A percentile compares a stretch with the other conserved stretches of the same genome.
These are phyloP conservation scores for Calephelis perditalis DNA, from an alignment of 2,888 invertebrate genomes.

Conservation along the genomic window DNA sequence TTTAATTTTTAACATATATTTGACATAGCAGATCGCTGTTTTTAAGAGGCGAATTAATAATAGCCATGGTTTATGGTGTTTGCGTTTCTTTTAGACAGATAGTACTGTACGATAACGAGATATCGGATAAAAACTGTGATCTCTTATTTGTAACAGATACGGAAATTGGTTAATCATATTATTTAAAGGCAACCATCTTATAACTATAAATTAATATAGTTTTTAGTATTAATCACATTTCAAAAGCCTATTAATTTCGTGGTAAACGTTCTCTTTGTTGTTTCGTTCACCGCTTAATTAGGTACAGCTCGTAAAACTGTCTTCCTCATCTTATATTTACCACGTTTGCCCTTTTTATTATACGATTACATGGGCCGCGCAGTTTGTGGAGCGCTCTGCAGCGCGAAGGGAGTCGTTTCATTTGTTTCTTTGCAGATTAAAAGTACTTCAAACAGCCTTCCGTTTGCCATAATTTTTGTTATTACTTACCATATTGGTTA, in stretches of 20 bases:
- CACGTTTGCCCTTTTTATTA: constrained; percentile 79
- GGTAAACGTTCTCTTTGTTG: constrained; percentile 68
- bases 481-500: constrained; percentile 4
- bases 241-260: constrained; percentile 37
- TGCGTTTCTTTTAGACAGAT: too few relatives aligned
- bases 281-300: constrained; percentile 77
- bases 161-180: too few relatives aligned
- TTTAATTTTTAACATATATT: too few relatives aligned
- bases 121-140: too few relatives aligned
- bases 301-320: constrained; percentile 77
- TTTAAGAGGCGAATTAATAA: too few relatives aligned
- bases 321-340: constrained; percentile 79
- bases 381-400: constrained; percentile 69
- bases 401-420: constrained; percentile 74
- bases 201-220: background rate
- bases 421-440: constrained; percentile 75
- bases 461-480: constrained; percentile 26
- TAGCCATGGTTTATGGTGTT: too few relatives aligned
- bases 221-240: constrained; percentile 31
- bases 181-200: constrained; percentile 12
- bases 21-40: too few relatives aligned
- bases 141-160: too few relatives aligned
- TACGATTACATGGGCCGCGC: constrained; percentile 76
- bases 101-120: too few relatives aligned
- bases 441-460: constrained; percentile 52